Base-by-base conservation (phyloP, 2,888 invertebrate genomes). In the Drosophila rubida region DNA sequence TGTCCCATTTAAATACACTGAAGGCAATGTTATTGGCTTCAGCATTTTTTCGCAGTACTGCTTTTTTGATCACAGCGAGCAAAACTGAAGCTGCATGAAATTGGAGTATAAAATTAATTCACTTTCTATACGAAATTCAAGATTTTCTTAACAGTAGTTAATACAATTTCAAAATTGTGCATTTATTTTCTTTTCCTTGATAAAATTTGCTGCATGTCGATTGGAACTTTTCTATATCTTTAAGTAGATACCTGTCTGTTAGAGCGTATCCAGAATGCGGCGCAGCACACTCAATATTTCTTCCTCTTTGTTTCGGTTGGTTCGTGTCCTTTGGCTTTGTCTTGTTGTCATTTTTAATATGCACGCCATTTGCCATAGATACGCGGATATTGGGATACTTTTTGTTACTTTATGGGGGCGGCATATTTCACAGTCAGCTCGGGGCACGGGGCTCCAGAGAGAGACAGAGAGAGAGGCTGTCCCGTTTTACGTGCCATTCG, bases 281-380 rank as follows among this genome's bases (percentile, higher is more conserved):
- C n/a, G 11, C 2, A n/a, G 2, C 11, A 14, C 7, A 37, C 9
- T 9, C 23, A 27, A 25, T n/a, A 27, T 13, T 9, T 30, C 3
- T 13, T 6, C 0, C 19, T 19, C n/a, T 53, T 35, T 30, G 37
- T 37, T 50, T 42, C 13, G 35, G n/a, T 6, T 25, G 4, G 13
- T 8, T 7, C 8, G 9, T 48, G 42, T 53, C 37, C 27, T 30
- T 67, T 41, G 14, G 35, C 49, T 32, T 75, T 78, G 58, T 57
- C 22, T 62, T 61, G 64, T 64, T 68, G 73, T 69, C 64, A 76
- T 75, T 80, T 82, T 79, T 70, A 75, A 79, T 85, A 79, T 79
- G 83, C 65, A 51, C 65, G 23, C 59, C 79, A 75, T 75, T 75
- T 80, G 73, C 75, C 62, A 71, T 63, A 69, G 50, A 64, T 63